phyloP scores from a whole-genome alignment of 2,113 vertebrate species.

The Cinclus mexicanus region DNA sequence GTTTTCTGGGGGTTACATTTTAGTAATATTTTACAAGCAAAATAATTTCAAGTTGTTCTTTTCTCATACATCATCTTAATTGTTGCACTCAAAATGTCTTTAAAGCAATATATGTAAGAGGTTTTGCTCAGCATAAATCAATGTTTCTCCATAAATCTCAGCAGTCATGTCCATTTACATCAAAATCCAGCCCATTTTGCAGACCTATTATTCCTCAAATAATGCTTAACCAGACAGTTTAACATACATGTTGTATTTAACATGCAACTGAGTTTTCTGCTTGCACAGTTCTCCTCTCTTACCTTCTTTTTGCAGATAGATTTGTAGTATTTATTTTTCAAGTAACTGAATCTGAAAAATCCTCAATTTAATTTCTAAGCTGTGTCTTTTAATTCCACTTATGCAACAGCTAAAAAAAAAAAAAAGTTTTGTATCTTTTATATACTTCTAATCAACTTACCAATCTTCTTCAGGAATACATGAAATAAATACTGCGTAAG shows the following conservation, averaged over 20 bases:
- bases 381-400: neutral
- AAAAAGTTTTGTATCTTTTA: neutral
- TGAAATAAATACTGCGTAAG: neutral
- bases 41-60: constrained; percentile 1
- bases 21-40: neutral
- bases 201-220: neutral
- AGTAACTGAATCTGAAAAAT: neutral
- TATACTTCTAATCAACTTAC: neutral
- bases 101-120: neutral
- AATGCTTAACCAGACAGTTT: neutral
- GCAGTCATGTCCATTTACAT: neutral
- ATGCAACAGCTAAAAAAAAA: neutral
- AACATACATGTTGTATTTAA: neutral
- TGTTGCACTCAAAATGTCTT: neutral
- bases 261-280: neutral
- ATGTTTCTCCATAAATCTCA: neutral
- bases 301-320: neutral
- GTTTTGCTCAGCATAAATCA: neutral
- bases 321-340: neutral
- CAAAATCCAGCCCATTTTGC: neutral
- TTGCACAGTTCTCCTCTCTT: neutral
- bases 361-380: neutral
- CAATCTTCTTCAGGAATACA: neutral
- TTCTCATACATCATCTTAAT: neutral
- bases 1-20: neutral